Evolutionary conservation across 2,888 invertebrate species (phyloP), one percentile per base, ranked within the genome.

Genomic region (Penaeus monodon): DNA sequence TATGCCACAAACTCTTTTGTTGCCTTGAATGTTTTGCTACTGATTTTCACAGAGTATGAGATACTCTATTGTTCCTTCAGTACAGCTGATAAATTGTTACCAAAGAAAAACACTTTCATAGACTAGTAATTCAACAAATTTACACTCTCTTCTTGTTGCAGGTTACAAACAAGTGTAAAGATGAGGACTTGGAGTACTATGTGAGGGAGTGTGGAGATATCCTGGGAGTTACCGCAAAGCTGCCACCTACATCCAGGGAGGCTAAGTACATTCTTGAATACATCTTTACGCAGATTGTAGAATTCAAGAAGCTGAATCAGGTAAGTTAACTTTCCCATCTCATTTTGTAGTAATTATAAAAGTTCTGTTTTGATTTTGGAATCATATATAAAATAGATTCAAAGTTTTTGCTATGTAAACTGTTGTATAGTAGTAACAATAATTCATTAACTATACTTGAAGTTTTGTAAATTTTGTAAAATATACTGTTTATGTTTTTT

Each of bases 121-220:
- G 10, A 14, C 17, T 57, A 24, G 22, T 38, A 2, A 17, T 68
- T 49, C 63, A 81, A n/a, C 38, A 70, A n/a, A 44, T 24, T 24
- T 33, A 7, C n/a, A 49, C 12, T 1, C n/a, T 10, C n/a, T 68
- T 29, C n/a, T 79, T 44, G n/a, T 27, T 77, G 8, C 84, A 90
- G 90, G 94, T 97, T 74, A 95, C 97, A 0, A 97, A 97, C 91
- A 97, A 97, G 92, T 97, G 97, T 91, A 93, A 94, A 68, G 96
- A 96, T 88, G 95, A 95, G 88, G 98, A 98, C 92, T 92, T 99
- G 90, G 97, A 97, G 91, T 97, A 97, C 92, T 98, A 96, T 92
- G 95, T 99, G 22, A 94, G 95, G 63, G 98, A 98, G 93, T 97
- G 97, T 92, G 97, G 97, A 0, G 95, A 96, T 90, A 95, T 97